Conservation (phyloP, 2,797 vertebrate species). For the Pangasius djambal region DNA sequence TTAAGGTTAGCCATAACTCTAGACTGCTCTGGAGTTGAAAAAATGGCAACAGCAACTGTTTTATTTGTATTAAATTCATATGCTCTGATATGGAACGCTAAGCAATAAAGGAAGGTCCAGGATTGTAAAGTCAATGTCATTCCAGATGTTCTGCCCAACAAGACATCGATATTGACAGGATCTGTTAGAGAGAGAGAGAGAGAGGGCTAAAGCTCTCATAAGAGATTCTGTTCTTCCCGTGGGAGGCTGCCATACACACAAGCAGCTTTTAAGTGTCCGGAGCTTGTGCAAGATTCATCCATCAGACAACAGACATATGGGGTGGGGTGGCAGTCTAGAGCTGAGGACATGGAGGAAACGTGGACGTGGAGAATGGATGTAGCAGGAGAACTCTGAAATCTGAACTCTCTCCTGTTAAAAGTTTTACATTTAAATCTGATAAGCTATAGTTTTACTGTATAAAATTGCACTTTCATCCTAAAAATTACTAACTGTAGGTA, state of each 20-base stretch:
- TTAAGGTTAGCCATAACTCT: neutral
- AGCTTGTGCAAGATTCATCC: constrained; percentile 52
- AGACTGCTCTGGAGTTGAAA: neutral
- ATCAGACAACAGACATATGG: constrained; percentile 49
- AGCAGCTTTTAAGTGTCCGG: constrained; percentile 54
- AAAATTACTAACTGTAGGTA: neutral
- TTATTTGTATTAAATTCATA: neutral
- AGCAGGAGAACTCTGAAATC: neutral
- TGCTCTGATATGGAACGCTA: neutral
- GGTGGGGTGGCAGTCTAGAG: constrained; percentile 36
- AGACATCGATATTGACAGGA: constrained; percentile 40
- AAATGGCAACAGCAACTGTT: neutral
- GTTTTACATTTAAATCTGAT: neutral
- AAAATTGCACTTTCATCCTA: neutral
- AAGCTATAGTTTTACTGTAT: neutral
- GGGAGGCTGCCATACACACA: constrained; percentile 37
- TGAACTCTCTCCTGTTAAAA: neutral
- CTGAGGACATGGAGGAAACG: constrained; percentile 40
- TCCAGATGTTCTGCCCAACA: constrained; percentile 38
- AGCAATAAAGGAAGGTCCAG: neutral
- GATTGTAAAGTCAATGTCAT: constrained; percentile 23
- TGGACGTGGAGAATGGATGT: constrained; percentile 25
- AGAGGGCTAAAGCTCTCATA: constrained; percentile 23
- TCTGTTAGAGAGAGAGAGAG: constrained; percentile 27
- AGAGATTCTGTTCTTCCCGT: constrained; percentile 36